Conservation (phyloP, 2,113 vertebrate species). For the Eulacestoma nigropectus region DNA sequence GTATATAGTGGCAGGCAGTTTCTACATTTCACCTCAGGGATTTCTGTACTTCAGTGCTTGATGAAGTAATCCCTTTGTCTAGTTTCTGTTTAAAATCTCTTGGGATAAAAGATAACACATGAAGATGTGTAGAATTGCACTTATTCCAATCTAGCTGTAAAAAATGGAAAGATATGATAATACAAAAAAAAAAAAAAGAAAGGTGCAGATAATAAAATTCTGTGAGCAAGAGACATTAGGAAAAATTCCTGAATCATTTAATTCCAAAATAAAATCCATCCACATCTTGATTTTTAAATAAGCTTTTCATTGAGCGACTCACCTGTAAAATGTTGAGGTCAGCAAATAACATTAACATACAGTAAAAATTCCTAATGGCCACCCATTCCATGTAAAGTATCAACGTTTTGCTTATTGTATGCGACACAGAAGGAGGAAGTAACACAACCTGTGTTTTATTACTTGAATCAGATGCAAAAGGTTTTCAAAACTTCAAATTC, state of each 20-base stretch:
- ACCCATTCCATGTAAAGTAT: slow-evolving; percentile 34
- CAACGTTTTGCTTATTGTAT: slow-evolving; percentile 56
- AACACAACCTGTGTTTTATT: slow-evolving; percentile 75
- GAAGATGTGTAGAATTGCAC: background rate
- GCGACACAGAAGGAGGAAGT: slow-evolving; percentile 69
- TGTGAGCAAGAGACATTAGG: background rate
- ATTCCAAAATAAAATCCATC: background rate
- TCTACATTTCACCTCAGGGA: background rate
- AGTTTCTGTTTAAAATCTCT: background rate
- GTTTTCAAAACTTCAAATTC: slow-evolving; percentile 71
- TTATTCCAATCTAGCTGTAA: background rate
- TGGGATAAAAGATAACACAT: background rate
- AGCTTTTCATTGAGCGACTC: background rate
- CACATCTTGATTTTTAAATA: background rate
- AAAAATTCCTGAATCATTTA: background rate
- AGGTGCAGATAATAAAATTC: background rate
- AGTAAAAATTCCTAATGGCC: slow-evolving; percentile 44
- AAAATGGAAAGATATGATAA: background rate
- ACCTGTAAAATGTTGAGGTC: slow-evolving; percentile 19
- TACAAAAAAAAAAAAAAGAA: background rate
- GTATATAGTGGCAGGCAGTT: background rate
- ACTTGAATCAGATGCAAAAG: slow-evolving; percentile 69
- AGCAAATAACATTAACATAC: slow-evolving; percentile 44
- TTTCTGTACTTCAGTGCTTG: background rate
- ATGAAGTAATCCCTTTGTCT: background rate